Percentiles rank a stretch among this genome's conserved stretches.
These are phyloP conservation scores for Liparis tanakae DNA, from an alignment of 2,797 vertebrate genomes.

Conservation along the genomic window DNA sequence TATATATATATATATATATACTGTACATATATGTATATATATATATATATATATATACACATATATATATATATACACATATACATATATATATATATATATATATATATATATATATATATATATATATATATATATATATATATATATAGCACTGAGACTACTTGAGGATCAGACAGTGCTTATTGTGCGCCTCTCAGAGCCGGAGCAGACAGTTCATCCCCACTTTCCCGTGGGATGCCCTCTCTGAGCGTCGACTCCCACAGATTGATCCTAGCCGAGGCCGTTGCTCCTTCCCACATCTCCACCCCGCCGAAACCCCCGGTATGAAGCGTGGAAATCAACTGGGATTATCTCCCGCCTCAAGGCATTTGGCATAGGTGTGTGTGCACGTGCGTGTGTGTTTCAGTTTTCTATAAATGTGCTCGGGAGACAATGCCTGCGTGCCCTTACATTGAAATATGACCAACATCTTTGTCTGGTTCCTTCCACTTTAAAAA, in stretches of 20 bases:
- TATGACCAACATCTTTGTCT: not conserved
- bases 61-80: no score
- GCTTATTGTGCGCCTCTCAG: not conserved
- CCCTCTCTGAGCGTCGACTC: constrained; percentile 10
- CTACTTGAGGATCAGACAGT: constrained; percentile 2
- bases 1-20: no score
- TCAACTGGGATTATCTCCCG: constrained; percentile 45
- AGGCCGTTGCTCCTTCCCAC: constrained; percentile 26
- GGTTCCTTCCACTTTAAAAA: not conserved
- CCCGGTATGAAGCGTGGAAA: constrained; percentile 23
- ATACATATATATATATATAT: no score
- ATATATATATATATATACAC: no score
- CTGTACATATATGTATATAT: no score
- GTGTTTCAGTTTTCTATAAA: not conserved
- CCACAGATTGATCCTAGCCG: constrained; percentile 35
- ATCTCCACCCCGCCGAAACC: constrained; percentile 21
- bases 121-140: no score
- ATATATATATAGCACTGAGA: constrained; percentile 7
- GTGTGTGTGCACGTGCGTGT: not conserved
- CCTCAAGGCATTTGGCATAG: constrained; percentile 35
- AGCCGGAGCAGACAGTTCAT: constrained; percentile 22
- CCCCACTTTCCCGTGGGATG: constrained; percentile 24
- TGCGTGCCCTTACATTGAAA: constrained; percentile 15
- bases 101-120: no score
- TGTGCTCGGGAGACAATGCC: constrained; percentile 14